These are phyloP conservation scores for Platycheirus rosarum DNA, from an alignment of 2,888 invertebrate genomes.

Conservation along the genomic window DNA sequence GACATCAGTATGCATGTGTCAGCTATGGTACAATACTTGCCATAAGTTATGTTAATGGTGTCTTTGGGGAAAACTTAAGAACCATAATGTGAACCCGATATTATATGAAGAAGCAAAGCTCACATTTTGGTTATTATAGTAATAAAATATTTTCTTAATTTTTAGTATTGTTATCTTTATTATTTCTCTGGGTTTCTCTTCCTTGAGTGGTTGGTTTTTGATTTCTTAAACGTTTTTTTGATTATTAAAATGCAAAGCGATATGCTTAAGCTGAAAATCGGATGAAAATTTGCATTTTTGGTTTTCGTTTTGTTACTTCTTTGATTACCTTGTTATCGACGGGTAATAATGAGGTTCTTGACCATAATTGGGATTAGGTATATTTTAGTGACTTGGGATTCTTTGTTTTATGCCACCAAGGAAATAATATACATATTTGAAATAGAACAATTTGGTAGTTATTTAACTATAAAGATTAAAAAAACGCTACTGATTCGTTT, in stretches of 20 bases:
- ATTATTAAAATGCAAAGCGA: constrained; percentile 73
- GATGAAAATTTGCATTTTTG: constrained; percentile 69
- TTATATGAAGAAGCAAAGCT: constrained; percentile 32
- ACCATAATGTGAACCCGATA: constrained; percentile 18
- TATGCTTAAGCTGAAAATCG: constrained; percentile 60
- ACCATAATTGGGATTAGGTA: constrained; percentile 54
- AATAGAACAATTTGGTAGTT: constrained; percentile 26
- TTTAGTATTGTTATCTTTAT: constrained; percentile 20
- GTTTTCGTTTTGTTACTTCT: constrained; percentile 24
- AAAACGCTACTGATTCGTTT: constrained; percentile 53
- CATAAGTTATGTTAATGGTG: constrained; percentile 64
- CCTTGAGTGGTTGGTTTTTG: constrained; percentile 38
- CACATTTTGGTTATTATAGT: constrained; percentile 69
- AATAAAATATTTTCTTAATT: constrained; percentile 68
- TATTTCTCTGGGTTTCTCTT: constrained; percentile 45
- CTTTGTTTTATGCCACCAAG: neutral
- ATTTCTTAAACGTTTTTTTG: constrained; percentile 58
- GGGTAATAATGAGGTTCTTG: constrained; percentile 69
- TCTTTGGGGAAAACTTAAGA: constrained; percentile 56
- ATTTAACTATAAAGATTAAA: constrained; percentile 35
- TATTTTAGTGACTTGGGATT: neutral
- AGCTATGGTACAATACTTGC: constrained; percentile 43
- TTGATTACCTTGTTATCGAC: constrained; percentile 70
- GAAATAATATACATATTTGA: constrained; percentile 17
- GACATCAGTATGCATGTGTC: constrained; percentile 69